Base-by-base conservation (phyloP, 2,797 vertebrate genomes). In the Otus scops region DNA sequence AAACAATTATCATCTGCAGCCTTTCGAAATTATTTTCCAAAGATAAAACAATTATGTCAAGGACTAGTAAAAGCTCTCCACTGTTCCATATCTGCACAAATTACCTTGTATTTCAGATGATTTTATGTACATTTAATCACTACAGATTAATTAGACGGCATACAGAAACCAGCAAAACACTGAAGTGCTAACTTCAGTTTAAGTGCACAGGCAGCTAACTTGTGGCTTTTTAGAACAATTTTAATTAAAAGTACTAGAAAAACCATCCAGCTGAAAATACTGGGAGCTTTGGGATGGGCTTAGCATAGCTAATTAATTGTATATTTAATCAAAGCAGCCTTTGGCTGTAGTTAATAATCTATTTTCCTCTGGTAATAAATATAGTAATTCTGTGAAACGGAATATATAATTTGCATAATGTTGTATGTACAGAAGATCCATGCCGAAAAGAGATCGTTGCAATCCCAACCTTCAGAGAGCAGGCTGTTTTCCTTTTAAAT, bases 171-270 rank as follows among this genome's bases (percentile, higher is more conserved):
- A 97, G 95, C 59, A 96, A 97, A 98, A 98, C 91, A 96, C 94
- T 97, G 96, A 97, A 96, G 95, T 97, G 94, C 96, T 96, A 98
- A 97, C 97, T 98, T 97, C 95, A 98, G 95, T 97, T 97, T 97
- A 98, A 98, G 97, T 97, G 96, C 89, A 96, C 73, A 97, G 74
- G 84, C 96, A 96, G 85, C 96, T 96, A 98, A 98, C 97, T 97
- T 98, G 96, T 96, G 94, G 94, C 96, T 98, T 97, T 98, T 98
- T 85, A 97, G 92, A 98, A 97, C 94, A 96, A 97, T 97, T 98
- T 98, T 98, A 98, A 98, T 98, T 98, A 98, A 98, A 98, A 97
- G 79, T 97, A 97, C 97, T 97, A 98, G 96, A 98, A 97, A 97
- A 98, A 97, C 88, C 97, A 98, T 95, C 60, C 56, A 98, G 92